A percentile compares a stretch with the other conserved stretches of the same genome.
Conservation (phyloP, 2,888 invertebrate species). For the Pedicia rivosa region DNA sequence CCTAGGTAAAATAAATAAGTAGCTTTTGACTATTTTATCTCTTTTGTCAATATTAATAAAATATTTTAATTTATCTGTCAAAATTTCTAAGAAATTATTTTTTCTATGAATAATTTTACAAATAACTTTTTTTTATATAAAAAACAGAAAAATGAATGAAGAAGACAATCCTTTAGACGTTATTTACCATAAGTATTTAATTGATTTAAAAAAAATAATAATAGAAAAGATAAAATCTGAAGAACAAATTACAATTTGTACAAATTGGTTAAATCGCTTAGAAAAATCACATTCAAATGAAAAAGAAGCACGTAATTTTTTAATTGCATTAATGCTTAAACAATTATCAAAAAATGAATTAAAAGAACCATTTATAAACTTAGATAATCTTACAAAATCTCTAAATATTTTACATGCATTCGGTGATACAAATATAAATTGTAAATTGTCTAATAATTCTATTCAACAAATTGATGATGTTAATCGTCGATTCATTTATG, state of each 20-base stretch:
- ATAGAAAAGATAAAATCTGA: background rate
- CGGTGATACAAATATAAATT: background rate
- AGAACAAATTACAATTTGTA: background rate
- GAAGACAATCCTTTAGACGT: background rate
- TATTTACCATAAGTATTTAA: background rate
- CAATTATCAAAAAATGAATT: slow-evolving; percentile 16
- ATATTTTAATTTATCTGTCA: no score
- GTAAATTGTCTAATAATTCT: background rate
- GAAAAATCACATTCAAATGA: slow-evolving; percentile 16
- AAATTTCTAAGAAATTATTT: no score
- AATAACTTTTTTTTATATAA: no score
- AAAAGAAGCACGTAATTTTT: slow-evolving; percentile 20
- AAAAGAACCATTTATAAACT: background rate
- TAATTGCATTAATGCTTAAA: slow-evolving; percentile 20
- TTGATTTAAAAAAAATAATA: background rate
- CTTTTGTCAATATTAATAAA: no score
- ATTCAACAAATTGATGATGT: background rate
- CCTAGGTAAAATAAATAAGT: background rate
- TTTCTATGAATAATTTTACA: no score
- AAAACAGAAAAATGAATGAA: no score
- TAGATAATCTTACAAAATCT: background rate
- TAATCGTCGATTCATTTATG: background rate
- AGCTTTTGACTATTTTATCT: no score
- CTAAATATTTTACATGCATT: background rate
- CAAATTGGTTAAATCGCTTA: slow-evolving; percentile 22